Base-by-base conservation (phyloP, 2,888 invertebrate species). In the Epinotia bilunana region DNA sequence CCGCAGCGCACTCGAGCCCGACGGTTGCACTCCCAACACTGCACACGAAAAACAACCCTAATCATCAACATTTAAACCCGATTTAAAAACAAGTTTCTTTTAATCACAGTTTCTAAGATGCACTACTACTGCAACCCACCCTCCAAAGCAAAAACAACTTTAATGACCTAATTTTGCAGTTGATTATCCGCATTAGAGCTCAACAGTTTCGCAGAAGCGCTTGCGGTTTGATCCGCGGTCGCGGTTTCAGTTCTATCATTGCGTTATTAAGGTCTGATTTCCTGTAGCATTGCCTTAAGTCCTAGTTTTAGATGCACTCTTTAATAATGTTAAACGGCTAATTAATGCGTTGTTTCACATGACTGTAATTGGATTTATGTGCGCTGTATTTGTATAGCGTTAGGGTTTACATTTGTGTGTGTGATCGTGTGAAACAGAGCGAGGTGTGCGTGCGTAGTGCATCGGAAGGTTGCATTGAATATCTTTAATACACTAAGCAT, bases 381-480 rank as follows among this genome's bases (percentile, higher is more conserved):
- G 39, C 5, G 63, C 43, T 46, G 58, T 69, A 60, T 69, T 46
- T 60, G 69, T 69, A 69, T 60, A n/a, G 58, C 5, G 69, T 4
- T 80, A 83, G 76, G 77, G 80, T 72, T 67, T 74, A 78, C 61
- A 82, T 80, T 82, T 12, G 75, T 67, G 13, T 81, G 76, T 49
- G 72, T 62, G 73, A 46, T 69, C 39, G 69, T 72, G 79, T 69
- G 82, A 86, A 87, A 84, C 80, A 87, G 87, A 88, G 85, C 86
- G 83, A 82, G 79, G 76, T 79, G 79, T 83, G 83, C 83, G 81
- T 84, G 83, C 73, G 74, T 76, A 77, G 82, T 85, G 87, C 86
- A 88, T 84, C 83, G 83, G 83, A 85, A 87, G 85, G 83, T 84
- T 85, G 83, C 86, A 81, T 82, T 83, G 76, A 77, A 75, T 74